These are phyloP conservation scores for Phenganax subtilis DNA, from an alignment of 92 coral and sea anemone species.

Conservation along the genomic window DNA sequence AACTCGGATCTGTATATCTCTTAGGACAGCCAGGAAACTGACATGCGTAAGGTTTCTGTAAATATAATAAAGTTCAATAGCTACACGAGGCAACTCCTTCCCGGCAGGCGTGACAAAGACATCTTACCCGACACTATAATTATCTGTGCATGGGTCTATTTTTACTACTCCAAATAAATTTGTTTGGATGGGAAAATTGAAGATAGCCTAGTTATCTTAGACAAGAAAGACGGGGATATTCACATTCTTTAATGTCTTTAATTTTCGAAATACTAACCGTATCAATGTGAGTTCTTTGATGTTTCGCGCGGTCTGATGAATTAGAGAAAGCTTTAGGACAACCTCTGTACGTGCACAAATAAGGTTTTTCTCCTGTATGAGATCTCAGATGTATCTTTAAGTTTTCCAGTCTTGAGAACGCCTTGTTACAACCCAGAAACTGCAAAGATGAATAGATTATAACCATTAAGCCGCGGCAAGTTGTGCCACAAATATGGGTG, in stretches of 20 bases:
- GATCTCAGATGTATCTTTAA: conserved; percentile 96
- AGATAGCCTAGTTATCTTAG: too few species aligned
- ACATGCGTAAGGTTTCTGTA: conserved; percentile 56
- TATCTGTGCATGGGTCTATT: too few species aligned
- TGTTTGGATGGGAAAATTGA: too few species aligned
- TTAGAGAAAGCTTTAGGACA: conserved; percentile 97
- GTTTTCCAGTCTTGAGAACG: conserved; percentile 92
- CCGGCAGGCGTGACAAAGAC: too few species aligned
- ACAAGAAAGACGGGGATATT: too few species aligned
- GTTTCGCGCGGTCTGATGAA: conserved; percentile 96
- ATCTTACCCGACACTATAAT: too few species aligned
- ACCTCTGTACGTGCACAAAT: conserved; percentile 82
- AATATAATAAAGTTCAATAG: not conserved
- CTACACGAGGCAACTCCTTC: not conserved
- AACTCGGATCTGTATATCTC: conserved; percentile 57
- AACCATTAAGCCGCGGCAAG: not conserved
- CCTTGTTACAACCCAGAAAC: conserved; percentile 95
- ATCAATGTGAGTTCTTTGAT: conserved; percentile 92
- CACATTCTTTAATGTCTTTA: too few species aligned
- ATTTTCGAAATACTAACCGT: conserved; percentile 54
- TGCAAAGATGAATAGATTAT: conserved; percentile 30
- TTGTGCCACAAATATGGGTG: not conserved
- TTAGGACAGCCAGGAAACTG: conserved; percentile 58
- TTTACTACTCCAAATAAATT: too few species aligned
- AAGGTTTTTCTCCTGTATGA: conserved; percentile 98